Evolutionary conservation across 2,888 invertebrate species (phyloP).

Genomic region (Cryptocheilus praepositus): DNA sequence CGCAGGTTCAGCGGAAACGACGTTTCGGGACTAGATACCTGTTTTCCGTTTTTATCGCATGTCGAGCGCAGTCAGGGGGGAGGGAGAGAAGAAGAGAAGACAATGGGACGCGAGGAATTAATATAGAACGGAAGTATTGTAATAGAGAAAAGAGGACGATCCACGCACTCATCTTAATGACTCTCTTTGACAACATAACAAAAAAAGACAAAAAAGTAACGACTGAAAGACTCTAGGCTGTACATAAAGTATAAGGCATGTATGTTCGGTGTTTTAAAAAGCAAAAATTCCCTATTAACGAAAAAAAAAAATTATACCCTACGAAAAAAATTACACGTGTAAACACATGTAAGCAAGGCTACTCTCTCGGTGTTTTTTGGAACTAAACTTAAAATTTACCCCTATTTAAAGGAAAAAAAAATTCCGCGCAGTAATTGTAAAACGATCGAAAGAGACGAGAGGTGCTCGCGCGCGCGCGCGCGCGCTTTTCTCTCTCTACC

Average conservation of each 20-base stretch:
- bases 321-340: constrained; percentile 55
- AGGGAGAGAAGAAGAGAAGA: constrained; percentile 27
- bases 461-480: constrained; percentile 26
- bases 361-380: constrained; percentile 74
- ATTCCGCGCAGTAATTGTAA: constrained; percentile 45
- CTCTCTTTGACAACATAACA: constrained; percentile 44
- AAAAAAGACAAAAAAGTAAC: constrained; percentile 49
- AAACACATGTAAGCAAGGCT: constrained; percentile 67
- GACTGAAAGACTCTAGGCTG: constrained; percentile 74
- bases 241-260: constrained; percentile 74
- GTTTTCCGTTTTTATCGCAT: constrained; percentile 17
- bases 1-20: constrained; percentile 28
- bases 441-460: constrained; percentile 37
- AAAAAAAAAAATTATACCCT: constrained; percentile 57
- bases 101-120: constrained; percentile 20
- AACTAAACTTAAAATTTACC: constrained; percentile 71
- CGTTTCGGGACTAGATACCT: background rate
- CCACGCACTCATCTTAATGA: constrained; percentile 54
- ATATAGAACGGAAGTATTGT: constrained; percentile 31
- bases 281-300: constrained; percentile 67
- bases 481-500: constrained; percentile 11
- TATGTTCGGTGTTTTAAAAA: constrained; percentile 73
- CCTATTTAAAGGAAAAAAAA: constrained; percentile 65
- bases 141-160: constrained; percentile 45
- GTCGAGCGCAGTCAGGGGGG: constrained; percentile 24